Evolutionary conservation across 2,797 vertebrate genomes (phyloP).

Genomic region (Intellagama lesueurii): DNA sequence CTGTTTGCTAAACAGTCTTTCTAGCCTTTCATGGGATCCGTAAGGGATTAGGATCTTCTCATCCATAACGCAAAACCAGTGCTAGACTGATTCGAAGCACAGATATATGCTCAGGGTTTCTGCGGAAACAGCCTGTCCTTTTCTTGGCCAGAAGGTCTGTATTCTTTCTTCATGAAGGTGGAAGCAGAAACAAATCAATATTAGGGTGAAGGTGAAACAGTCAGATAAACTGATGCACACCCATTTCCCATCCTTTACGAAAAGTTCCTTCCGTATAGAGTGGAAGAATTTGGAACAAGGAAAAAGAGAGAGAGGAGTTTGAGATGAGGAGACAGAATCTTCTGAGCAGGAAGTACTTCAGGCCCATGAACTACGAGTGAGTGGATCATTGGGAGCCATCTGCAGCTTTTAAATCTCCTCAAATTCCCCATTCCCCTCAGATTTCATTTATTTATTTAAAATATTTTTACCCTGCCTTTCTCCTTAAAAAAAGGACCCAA

Average conservation of each 20-base stretch:
- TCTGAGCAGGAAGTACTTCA: background rate
- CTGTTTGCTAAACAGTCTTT: constrained; percentile 8
- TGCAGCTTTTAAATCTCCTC: background rate
- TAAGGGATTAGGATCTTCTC: constrained; percentile 21
- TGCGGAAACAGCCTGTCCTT: constrained; percentile 30
- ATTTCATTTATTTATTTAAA: too few relatives aligned
- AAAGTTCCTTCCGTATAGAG: constrained; percentile 22
- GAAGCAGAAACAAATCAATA: constrained; percentile 34
- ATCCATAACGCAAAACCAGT: constrained; percentile 25
- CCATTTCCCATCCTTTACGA: constrained; percentile 18
- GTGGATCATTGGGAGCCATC: background rate
- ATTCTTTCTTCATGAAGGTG: constrained; percentile 24
- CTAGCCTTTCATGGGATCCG: background rate
- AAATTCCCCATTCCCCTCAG: background rate
- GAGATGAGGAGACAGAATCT: background rate
- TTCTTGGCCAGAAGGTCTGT: background rate
- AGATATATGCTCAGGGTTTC: constrained; percentile 25
- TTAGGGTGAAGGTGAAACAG: constrained; percentile 24
- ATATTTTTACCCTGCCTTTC: too few relatives aligned
- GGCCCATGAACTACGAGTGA: background rate
- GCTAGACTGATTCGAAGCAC: constrained; percentile 40
- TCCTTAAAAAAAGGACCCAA: too few relatives aligned
- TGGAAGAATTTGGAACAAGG: background rate
- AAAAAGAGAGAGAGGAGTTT: background rate
- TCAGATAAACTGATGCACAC: background rate